Base-by-base conservation (phyloP, 2,113 vertebrate species). In the Hepsetus odoe region DNA sequence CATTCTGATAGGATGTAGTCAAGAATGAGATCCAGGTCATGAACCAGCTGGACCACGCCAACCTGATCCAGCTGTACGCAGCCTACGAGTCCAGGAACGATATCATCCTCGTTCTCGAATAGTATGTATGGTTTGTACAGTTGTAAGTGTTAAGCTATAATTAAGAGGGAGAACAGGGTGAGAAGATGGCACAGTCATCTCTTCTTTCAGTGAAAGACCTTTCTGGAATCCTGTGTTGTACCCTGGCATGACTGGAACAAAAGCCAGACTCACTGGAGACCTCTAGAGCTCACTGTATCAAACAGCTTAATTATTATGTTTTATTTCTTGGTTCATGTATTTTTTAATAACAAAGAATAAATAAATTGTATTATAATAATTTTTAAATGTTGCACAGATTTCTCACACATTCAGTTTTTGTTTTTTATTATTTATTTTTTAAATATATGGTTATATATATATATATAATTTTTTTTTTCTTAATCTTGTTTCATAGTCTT, bases 21-120 rank as follows among this genome's bases (percentile, higher is more conserved):
- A 98, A 94, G 90, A 99, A 98, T 73, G 98, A 99, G 90, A 98
- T 99, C 85, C 95, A 85, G 61, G 93, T 98, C 42, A 99, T 99
- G 98, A 99, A 99, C 89, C 96, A 97, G 80, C 91, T 99, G 85
- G 95, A 98, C 91, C 97, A 99, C 0, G 92, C 93, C 85, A 98
- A 93, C 87, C 93, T 99, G 87, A 97, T 99, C 82, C 96, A 99
- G 86, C 93, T 99, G 13, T 99, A 99, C 28, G 98, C 98, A 74
- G 95, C 97, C 73, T 99, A 98, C 49, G 98, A 99, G 87, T 96
- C 98, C 72, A 95, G 94, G 89, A 94, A 95, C 66, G 96, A 98
- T 85, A 92, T 99, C 71, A 91, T 97, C 80, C 94, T 99, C n/a
- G 93, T 99, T 79, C 95, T 99, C 92, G 97, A 99, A 91, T 98